phyloP scores from a whole-genome alignment of 2,797 vertebrate genomes.

The Parauchenoglanis ngamensis region DNA sequence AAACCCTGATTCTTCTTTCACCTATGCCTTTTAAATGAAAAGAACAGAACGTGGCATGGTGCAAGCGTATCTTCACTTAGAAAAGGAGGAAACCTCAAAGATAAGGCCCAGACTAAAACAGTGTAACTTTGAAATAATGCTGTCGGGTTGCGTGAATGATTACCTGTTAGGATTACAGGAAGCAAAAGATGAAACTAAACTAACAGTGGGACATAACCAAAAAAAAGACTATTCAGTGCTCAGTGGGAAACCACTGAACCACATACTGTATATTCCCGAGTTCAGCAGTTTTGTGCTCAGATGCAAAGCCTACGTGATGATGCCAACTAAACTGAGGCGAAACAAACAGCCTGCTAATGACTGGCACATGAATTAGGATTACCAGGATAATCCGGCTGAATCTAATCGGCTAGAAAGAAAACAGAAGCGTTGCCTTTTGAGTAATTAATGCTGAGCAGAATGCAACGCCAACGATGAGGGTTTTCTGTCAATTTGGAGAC shows the following conservation, averaged over 20 bases:
- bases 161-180: not conserved
- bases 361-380: slow-evolving; percentile 6
- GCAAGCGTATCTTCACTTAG: not conserved
- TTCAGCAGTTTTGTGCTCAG: not conserved
- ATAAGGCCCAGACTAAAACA: not conserved
- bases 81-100: not conserved
- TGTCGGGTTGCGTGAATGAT: not conserved
- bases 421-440: not conserved
- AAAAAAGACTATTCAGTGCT: not conserved
- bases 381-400: slow-evolving; percentile 31
- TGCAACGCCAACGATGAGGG: not conserved
- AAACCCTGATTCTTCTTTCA: not conserved
- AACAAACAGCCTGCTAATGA: slow-evolving; percentile 32
- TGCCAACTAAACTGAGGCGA: slow-evolving; percentile 24
- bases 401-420: slow-evolving; percentile 39
- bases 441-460: not conserved
- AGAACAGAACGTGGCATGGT: not conserved
- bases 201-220: not conserved
- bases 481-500: not conserved
- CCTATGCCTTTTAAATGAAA: not conserved
- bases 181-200: not conserved
- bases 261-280: not conserved
- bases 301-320: slow-evolving; percentile 13
- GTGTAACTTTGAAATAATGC: not conserved
- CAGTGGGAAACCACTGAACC: slow-evolving; percentile 15